phyloP scores from a whole-genome alignment of 2,888 invertebrate species.

The Volucella inanis region DNA sequence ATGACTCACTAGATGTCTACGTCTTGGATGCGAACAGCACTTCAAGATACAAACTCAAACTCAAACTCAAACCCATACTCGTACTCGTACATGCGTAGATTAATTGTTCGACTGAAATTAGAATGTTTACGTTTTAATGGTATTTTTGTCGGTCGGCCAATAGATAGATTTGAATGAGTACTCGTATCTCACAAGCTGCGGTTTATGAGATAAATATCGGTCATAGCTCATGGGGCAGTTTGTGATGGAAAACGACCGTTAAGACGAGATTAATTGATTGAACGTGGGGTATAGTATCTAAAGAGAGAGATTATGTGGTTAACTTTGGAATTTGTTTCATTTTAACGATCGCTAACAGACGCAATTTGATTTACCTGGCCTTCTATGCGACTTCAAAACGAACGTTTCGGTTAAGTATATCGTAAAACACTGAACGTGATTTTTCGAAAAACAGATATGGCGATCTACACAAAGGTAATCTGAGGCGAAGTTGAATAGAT shows the following conservation, averaged over 20 bases:
- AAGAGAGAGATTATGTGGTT: background rate
- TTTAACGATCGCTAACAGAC: slow-evolving; percentile 28
- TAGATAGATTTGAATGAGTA: background rate
- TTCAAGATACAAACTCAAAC: slow-evolving; percentile 9
- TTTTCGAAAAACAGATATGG: background rate
- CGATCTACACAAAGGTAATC: no score
- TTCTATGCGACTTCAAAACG: background rate
- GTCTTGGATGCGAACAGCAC: slow-evolving; percentile 26
- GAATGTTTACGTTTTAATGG: slow-evolving; percentile 46
- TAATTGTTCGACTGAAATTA: slow-evolving; percentile 42
- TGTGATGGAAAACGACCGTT: slow-evolving; percentile 47
- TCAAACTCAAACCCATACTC: no score
- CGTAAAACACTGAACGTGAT: slow-evolving; percentile 12
- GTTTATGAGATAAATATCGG: slow-evolving; percentile 27
- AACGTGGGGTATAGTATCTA: slow-evolving; percentile 40
- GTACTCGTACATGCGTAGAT: background rate
- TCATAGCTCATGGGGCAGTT: slow-evolving; percentile 8
- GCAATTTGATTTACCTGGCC: slow-evolving; percentile 17
- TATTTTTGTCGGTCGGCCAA: background rate
- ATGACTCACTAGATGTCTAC: slow-evolving; percentile 60
- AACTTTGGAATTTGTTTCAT: background rate
- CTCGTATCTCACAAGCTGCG: slow-evolving; percentile 6
- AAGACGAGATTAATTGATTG: slow-evolving; percentile 54
- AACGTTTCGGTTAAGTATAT: slow-evolving; percentile 7
- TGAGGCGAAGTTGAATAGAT: no score